Base-by-base conservation (phyloP, 2,888 invertebrate genomes). In the Drosophila picticornis region DNA sequence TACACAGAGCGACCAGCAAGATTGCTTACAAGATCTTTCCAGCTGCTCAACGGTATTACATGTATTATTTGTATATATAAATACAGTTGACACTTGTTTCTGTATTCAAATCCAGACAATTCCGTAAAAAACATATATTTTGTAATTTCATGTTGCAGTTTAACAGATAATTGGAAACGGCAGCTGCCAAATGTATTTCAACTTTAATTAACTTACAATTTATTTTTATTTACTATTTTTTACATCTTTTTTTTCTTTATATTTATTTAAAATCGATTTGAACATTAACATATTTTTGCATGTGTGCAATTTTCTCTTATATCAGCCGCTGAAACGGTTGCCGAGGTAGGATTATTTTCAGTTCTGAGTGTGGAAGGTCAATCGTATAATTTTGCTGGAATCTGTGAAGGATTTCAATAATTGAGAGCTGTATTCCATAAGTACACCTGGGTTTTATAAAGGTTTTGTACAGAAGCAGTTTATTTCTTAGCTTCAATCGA, bases 191-290 rank as follows among this genome's bases (percentile, higher is more conserved):
- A 13, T 46, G 22, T 22, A 5, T 40, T 7, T 46, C 46, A 13
- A 46, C 13, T 46, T 22, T 22, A 22, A 46, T 46, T 46, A 7
- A 46, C 6, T 46, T 22, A 7, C 43, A 46, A 46, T 13, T 46
- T 13, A 46, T 13, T 13, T 43, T 1, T 22, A 13, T 13, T 13
- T 34, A 34, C 13, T 13, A 34, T 13, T 11, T 22, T 43, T n/a
- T 4, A 0, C 3, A 2, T 4, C 2, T 5, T 5, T 22, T 13
- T 6, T 4, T 22, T 43, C 13, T 1, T 43, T 0, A 40, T 4
- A 40, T n/a, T 34, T 34, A 13, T n/a, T 36, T n/a, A 10, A 40
- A 40, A 40, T n/a, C n/a, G 10, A 10, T n/a, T 38, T 38, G 0
- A 9, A 38, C 10, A 9, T 4, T 36, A 4, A 16, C 34, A 36